A percentile compares a stretch with the other conserved stretches of the same genome.
These are phyloP conservation scores for Cathartes aura DNA, from an alignment of 2,113 vertebrate genomes.

Conservation along the genomic window DNA sequence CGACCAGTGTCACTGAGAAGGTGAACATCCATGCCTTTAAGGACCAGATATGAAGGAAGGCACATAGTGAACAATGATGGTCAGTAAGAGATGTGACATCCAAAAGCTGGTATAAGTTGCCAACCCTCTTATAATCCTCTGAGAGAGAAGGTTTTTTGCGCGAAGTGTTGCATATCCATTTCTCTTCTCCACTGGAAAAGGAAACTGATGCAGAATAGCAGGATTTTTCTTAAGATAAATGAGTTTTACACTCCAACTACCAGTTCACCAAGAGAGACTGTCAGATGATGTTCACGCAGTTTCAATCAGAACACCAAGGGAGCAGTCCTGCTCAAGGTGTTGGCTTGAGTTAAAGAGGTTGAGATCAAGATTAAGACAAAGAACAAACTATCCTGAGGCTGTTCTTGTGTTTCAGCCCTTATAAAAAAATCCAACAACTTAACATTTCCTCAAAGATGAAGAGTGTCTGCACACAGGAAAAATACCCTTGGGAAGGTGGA, in stretches of 20 bases:
- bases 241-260: not conserved
- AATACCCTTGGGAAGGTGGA: not conserved
- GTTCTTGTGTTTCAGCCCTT: not conserved
- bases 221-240: not conserved
- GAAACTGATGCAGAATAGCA: not conserved
- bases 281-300: fast-evolving
- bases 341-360: not conserved
- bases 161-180: not conserved
- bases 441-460: not conserved
- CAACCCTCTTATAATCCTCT: not conserved
- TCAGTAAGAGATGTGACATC: not conserved
- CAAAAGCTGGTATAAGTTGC: not conserved
- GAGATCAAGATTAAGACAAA: not conserved
- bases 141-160: not conserved
- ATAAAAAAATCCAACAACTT: not conserved
- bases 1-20: not conserved
- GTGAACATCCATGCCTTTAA: not conserved
- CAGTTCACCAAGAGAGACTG: not conserved
- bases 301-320: not conserved
- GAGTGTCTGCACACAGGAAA: not conserved
- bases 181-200: not conserved
- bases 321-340: not conserved
- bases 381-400: not conserved
- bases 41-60: not conserved
- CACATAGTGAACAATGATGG: not conserved